Evolutionary conservation across 2,113 vertebrate species (phyloP), one percentile per base, ranked within the genome.

Genomic region (Crotalus viridis): DNA sequence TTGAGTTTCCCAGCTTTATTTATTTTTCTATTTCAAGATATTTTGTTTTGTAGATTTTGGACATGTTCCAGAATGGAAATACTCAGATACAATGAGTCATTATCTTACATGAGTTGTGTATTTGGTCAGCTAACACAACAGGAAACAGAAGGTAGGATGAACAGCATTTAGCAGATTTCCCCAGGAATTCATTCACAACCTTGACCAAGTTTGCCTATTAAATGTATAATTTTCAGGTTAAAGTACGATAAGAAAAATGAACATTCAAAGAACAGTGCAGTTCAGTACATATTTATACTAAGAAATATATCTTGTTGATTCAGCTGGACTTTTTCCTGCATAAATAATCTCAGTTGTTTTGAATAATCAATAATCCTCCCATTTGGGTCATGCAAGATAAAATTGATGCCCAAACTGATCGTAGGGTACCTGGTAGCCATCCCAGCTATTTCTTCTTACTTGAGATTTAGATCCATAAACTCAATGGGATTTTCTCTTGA

Each of bases 1-100:
- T 33, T 64, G 4, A 51, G 4, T 85, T 93, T 86, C 74, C 55
- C 55, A 90, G 88, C 43, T 90, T 93, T 93, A 93, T 90, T 93
- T 86, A 61, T 90, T 93, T 54, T 93, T 93, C 88, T 61, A 85
- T 90, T 90, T 90, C 74, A 61, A 46, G 56, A 90, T 61, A 88
- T 86, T 93, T 93, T 90, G 88, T 93, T 93, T 90, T 93, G 88
- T 93, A 90, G 74, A 48, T 85, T 86, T 93, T 90, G 92, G 74
- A 61, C 55, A 93, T 55, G 28, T 52, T 90, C 87, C 92, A 93
- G 55, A 93, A 90, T 54, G 55, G 46, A 90, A 90, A 86, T 86
- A 85, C 21, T 86, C 86, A 55, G 86, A 90, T 90, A 90, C 28
- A 52, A 46, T 81, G 87, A 81, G 15, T 86, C 24, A 26, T 56